Conservation (phyloP, 2,797 vertebrate genomes). For the Malurus leucopterus region DNA sequence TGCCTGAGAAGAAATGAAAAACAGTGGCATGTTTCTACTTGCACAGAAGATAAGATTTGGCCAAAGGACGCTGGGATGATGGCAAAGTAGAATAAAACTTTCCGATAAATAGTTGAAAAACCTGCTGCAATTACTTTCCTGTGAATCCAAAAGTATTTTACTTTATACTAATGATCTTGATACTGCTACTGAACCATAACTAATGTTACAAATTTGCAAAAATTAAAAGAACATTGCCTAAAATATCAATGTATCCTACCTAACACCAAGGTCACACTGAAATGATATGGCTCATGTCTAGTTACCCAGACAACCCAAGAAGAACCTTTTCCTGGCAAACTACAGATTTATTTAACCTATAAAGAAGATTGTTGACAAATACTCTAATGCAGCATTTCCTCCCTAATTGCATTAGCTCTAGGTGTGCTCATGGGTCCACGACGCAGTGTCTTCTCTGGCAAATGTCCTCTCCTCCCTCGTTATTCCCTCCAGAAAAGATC, state of each 20-base stretch:
- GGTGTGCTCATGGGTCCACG: neutral
- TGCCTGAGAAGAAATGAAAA: neutral
- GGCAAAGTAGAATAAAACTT: slow-evolving; percentile 58
- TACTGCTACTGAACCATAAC: slow-evolving; percentile 81
- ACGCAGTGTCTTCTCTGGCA: neutral
- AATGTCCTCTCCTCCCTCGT: neutral
- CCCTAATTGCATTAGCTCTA: neutral
- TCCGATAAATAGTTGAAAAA: slow-evolving; percentile 66
- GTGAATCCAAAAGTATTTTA: slow-evolving; percentile 75
- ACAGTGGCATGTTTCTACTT: neutral
- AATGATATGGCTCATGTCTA: slow-evolving; percentile 66
- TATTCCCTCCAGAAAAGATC: neutral
- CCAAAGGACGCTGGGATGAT: slow-evolving; percentile 8
- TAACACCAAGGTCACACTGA: slow-evolving; percentile 77
- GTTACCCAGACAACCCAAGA: slow-evolving; percentile 64
- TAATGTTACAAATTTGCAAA: slow-evolving; percentile 83
- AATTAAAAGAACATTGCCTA: slow-evolving; percentile 77
- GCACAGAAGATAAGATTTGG: neutral
- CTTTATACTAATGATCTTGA: slow-evolving; percentile 78
- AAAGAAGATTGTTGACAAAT: neutral
- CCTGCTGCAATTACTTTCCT: slow-evolving; percentile 70
- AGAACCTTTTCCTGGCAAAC: slow-evolving; percentile 33
- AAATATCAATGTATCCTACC: slow-evolving; percentile 77
- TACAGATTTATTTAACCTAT: neutral
- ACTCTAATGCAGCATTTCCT: neutral